Conservation (phyloP, 1,140 invertebrate species). For the Zaprionus camerounensis region DNA sequence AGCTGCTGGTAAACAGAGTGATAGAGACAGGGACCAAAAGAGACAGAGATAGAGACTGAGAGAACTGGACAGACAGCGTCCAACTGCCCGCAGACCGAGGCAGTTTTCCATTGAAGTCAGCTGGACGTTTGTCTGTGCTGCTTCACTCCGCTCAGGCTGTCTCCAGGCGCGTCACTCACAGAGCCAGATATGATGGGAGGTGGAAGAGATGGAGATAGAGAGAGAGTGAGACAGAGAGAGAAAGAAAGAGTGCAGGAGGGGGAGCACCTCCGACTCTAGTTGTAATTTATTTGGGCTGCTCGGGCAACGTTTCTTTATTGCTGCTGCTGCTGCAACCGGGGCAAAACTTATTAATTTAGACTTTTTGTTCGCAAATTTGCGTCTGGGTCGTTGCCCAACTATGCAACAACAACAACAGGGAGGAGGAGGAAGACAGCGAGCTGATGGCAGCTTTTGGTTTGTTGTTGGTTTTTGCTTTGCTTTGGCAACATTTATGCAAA, state of each 20-base stretch:
- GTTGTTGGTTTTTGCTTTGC: constrained; percentile 59
- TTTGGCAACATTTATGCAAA: constrained; percentile 80
- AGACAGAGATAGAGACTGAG: not conserved
- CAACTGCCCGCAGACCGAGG: constrained; percentile 42
- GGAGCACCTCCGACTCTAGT: constrained; percentile 43
- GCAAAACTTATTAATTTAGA: constrained; percentile 80
- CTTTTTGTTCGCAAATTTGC: constrained; percentile 78
- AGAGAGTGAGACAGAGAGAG: not conserved
- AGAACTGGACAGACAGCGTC: constrained; percentile 6
- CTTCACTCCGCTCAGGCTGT: constrained; percentile 5
- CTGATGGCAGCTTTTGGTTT: constrained; percentile 59
- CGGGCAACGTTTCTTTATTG: constrained; percentile 66
- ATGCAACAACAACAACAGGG: constrained; percentile 40
- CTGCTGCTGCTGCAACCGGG: constrained; percentile 40
- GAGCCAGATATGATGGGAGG: constrained; percentile 16
- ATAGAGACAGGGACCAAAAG: not conserved
- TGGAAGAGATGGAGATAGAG: not conserved
- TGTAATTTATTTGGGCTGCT: constrained; percentile 54
- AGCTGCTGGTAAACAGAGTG: constrained; percentile 36
- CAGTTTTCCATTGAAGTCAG: constrained; percentile 38
- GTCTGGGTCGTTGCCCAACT: constrained; percentile 74
- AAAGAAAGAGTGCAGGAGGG: constrained; percentile 21
- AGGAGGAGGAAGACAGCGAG: constrained; percentile 4
- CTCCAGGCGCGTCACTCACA: constrained; percentile 35
- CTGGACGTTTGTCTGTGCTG: constrained; percentile 24